Evolutionary conservation across 2,888 invertebrate genomes (phyloP), one percentile per base, ranked within the genome.

Genomic region (Sinohyriopsis cumingii): DNA sequence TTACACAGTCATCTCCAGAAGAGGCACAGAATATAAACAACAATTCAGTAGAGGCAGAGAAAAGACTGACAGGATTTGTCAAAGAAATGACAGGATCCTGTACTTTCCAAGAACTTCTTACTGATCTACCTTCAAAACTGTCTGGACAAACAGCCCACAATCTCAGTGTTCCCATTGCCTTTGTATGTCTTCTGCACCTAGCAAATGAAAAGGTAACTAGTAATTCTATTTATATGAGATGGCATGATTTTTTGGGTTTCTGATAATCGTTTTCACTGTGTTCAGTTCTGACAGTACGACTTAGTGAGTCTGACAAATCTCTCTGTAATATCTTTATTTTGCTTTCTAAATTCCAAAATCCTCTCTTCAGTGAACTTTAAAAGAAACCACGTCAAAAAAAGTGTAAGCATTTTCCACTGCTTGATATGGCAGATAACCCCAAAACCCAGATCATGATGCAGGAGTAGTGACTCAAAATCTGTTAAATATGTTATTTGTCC

Each of bases 161-260:
- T 33, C 91, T 96, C 65, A 95, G 94, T 85, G 93, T 94, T 45
- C 94, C 95, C 0, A 92, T 96, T 67, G 94, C 95, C 0, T 93
- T 96, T 88, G 93, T 95, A 33, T 94, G 95, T 0, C 91, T 96
- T 24, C 91, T 96, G 6, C 96, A 96, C 91, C 91, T 96, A 81
- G 94, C 95, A 4, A 96, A 96, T 87, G 96, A 96, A 87, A 93
- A 94, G 87, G 90, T 89, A 71, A 63, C 73, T 24, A 20, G 9
- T 55, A 24, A 22, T 54, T 61, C 22, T 9, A 19, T 56, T 33
- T 53, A 7, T 54, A 53, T 19, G 7, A 61, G 54, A 45, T 45
- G 15, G 45, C 45, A 12, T 45, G 15, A 45, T 45, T 15, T 22
- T 28, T 54, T 63, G 54, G 24, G 12, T 62, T 45, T 61, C 33